Percentiles rank a stretch among this genome's conserved stretches.
These are phyloP conservation scores for Goniozus legneri DNA, from an alignment of 1,140 invertebrate species.

Conservation along the genomic window DNA sequence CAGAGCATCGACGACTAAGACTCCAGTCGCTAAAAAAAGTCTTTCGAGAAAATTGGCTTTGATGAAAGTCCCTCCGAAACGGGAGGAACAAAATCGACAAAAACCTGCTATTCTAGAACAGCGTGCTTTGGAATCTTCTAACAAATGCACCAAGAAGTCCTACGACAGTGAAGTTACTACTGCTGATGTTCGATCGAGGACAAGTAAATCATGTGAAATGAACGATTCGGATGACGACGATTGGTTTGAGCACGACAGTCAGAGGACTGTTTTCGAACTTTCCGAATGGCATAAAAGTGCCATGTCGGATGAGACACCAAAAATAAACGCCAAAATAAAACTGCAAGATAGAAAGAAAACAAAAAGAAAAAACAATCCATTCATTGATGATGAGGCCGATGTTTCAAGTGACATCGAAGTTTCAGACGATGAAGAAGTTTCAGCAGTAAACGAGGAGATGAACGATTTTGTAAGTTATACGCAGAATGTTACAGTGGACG, in stretches of 20 bases:
- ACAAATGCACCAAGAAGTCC: no score
- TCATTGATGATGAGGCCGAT: conserved; percentile 59
- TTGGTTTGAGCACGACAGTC: conserved; percentile 9
- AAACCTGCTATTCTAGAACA: no score
- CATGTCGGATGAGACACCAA: no score
- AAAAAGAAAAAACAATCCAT: conserved; percentile 28
- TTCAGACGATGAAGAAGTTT: conserved; percentile 21
- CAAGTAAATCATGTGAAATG: no score
- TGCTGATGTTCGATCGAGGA: no score
- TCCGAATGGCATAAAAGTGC: not conserved
- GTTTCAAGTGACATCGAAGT: conserved; percentile 45
- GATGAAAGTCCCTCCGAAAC: no score
- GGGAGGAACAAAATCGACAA: no score
- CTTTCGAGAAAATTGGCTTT: no score
- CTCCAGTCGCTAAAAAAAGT: no score
- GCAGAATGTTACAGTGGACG: conserved; percentile 41
- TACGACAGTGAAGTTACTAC: no score
- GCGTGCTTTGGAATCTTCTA: no score
- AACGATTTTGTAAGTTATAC: conserved; percentile 41
- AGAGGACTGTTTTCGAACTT: not conserved
- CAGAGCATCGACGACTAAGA: not conserved
- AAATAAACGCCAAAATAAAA: conserved; percentile 1
- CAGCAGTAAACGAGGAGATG: conserved; percentile 42
- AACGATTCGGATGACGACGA: not conserved
- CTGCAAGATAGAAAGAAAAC: conserved; percentile 13